Conservation (phyloP, 2,888 invertebrate genomes). For the Lasioglossum marginatum region DNA sequence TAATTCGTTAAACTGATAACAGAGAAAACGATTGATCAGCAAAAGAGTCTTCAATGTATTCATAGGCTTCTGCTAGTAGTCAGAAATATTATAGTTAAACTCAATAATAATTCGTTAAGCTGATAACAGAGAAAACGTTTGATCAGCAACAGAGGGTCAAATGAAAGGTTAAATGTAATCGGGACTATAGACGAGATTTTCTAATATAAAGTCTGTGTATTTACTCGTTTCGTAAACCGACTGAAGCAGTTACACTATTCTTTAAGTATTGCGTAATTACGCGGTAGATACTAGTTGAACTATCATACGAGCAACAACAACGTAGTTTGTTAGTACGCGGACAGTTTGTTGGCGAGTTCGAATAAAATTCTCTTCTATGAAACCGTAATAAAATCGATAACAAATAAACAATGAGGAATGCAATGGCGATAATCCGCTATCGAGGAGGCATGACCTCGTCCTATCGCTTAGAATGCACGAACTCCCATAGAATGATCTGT, state of each 20-base stretch:
- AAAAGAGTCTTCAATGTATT: not conserved
- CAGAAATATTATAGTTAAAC: not conserved
- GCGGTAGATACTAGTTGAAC: not conserved
- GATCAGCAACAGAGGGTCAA: not conserved
- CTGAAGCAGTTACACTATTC: not conserved
- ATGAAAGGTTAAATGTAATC: not conserved
- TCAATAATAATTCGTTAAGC: not conserved
- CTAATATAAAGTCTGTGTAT: not conserved
- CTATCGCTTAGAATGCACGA: conserved; percentile 59
- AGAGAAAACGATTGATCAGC: not conserved
- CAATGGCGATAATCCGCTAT: conserved; percentile 74
- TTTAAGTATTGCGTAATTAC: not conserved
- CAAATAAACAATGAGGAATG: conserved; percentile 76
- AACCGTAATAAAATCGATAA: conserved; percentile 58
- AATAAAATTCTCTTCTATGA: conserved; percentile 49
- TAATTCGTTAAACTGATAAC: not conserved
- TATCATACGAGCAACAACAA: conserved; percentile 10
- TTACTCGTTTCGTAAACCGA: not conserved
- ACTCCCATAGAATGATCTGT: conserved; percentile 40
- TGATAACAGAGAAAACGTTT: not conserved
- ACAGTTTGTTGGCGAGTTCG: conserved; percentile 30
- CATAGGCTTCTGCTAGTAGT: not conserved
- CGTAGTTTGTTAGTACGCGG: conserved; percentile 18
- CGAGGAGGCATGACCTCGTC: conserved; percentile 76
- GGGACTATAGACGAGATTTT: not conserved